Conservation (phyloP, 2,797 vertebrate genomes). For the Psittacula derbiana region DNA sequence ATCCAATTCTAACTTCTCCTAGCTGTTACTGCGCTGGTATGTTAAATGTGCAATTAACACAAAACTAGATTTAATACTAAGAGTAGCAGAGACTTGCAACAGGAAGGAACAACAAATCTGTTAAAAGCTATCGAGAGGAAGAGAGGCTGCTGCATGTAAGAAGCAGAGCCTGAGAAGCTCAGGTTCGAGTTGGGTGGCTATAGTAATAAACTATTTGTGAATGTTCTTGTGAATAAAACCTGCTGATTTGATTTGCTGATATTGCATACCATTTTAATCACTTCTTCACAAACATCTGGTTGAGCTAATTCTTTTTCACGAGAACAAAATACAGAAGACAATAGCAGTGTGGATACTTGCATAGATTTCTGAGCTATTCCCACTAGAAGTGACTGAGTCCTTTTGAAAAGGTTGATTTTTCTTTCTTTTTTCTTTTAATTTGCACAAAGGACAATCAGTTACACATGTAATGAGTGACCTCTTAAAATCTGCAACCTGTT, state of each 20-base stretch:
- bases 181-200: neutral
- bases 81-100: neutral
- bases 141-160: neutral
- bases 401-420: neutral
- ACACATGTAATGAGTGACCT: neutral
- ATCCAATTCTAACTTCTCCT: neutral
- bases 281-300: neutral
- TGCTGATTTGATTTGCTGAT: constrained; percentile 23
- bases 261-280: neutral
- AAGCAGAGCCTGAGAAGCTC: neutral
- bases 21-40: neutral
- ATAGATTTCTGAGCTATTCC: neutral
- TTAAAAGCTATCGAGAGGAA: neutral
- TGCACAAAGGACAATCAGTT: neutral
- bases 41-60: neutral
- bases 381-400: neutral
- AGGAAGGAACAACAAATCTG: neutral
- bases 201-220: neutral
- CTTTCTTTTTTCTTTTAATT: neutral
- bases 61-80: neutral
- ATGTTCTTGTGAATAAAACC: constrained; percentile 4
- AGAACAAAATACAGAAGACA: neutral
- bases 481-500: neutral
- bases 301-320: constrained; percentile 19
- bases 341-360: neutral